Percentiles rank a stretch among this genome's conserved stretches.
Evolutionary conservation across 2,797 vertebrate species (phyloP).

Genomic region (Fratercula arctica): DNA sequence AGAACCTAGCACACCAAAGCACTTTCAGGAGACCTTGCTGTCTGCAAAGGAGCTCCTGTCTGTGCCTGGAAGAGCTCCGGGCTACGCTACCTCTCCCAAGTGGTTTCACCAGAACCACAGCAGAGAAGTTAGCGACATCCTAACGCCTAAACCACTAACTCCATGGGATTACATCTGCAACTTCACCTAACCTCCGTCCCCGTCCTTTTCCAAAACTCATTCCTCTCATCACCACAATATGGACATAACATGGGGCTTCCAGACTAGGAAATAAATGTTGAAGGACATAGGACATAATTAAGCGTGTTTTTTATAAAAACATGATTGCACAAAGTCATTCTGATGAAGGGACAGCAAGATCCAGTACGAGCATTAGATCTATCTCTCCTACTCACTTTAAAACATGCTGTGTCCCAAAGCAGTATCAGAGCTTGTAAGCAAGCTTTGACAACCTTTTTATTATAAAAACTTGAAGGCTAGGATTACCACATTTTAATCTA

Average conservation of each 20-base stretch:
- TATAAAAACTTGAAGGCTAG: neutral
- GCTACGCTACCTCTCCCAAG: rapidly evolving
- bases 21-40: neutral
- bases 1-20: neutral
- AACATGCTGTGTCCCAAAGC: neutral
- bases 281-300: neutral
- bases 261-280: neutral
- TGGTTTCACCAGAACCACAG: neutral
- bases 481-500: neutral
- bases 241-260: neutral
- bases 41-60: rapidly evolving
- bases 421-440: neutral
- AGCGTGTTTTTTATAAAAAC: neutral
- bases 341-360: neutral
- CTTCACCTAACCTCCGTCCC: neutral
- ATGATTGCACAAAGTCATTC: neutral
- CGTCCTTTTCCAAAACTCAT: neutral
- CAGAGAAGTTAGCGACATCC: rapidly evolving
- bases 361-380: neutral
- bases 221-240: neutral
- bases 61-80: neutral
- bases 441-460: neutral
- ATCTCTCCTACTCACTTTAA: neutral
- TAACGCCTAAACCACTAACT: neutral
- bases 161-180: neutral